A percentile compares a stretch with the other conserved stretches of the same genome.
phyloP scores from a whole-genome alignment of 2,113 vertebrate species.

The Oceanites oceanicus region DNA sequence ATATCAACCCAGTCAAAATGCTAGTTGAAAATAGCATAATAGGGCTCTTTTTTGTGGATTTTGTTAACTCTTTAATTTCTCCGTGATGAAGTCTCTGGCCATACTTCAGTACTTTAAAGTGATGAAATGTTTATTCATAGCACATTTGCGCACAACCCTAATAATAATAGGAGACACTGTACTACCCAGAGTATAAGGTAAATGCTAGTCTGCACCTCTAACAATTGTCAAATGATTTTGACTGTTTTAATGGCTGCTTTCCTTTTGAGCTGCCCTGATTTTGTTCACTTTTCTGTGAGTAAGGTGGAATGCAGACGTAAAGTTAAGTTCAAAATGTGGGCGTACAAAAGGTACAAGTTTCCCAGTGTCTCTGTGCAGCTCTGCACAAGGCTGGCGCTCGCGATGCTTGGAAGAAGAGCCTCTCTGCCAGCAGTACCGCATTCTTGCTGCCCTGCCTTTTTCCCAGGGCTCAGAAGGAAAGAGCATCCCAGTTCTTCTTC shows the following conservation, averaged over 20 bases:
- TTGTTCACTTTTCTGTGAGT: rapidly evolving
- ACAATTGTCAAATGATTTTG: rapidly evolving
- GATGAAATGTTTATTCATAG: background rate
- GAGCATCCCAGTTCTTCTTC: slow-evolving; percentile 74
- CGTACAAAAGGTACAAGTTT: background rate
- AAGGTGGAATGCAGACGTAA: background rate
- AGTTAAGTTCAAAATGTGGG: background rate
- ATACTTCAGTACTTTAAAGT: background rate
- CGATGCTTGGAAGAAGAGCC: background rate
- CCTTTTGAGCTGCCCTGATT: background rate
- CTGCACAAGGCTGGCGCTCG: background rate
- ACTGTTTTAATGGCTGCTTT: background rate
- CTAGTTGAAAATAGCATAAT: background rate
- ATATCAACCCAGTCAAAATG: background rate
- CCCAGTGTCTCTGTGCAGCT: background rate
- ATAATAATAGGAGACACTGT: background rate
- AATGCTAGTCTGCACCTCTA: background rate
- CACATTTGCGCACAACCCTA: background rate
- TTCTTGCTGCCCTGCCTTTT: slow-evolving; percentile 55
- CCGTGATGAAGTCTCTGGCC: background rate
- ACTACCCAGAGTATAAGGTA: background rate
- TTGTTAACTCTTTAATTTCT: slow-evolving; percentile 46
- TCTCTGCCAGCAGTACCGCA: background rate
- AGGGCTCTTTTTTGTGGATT: background rate
- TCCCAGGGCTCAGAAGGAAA: slow-evolving; percentile 70